Evolutionary conservation across 1,140 invertebrate genomes (phyloP), one percentile per base, ranked within the genome.

Genomic region (Cydia strobilella): DNA sequence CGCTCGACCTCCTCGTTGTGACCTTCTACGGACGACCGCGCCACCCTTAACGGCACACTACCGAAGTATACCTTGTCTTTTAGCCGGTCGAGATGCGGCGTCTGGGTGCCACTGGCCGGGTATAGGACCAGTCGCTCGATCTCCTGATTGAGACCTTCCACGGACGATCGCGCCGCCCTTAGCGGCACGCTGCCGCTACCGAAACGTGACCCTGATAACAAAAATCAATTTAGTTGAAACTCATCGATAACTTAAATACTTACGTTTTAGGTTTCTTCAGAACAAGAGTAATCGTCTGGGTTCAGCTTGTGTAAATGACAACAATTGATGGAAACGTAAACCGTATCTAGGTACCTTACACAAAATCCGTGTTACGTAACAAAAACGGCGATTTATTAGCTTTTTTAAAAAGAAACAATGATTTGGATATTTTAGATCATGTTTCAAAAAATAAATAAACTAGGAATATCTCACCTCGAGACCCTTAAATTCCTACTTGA

Each of bases 101-200:
- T 93, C 75, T 91, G 91, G 2, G 90, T 91, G 73, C 91, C 91
- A 76, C 90, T 90, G 7, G 90, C 90, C 12, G 92, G 93, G 76
- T 86, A 90, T 13, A 96, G 90, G 54, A 96, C 96, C 65, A 96
- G 93, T 84, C 94, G 94, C 90, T 97, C 96, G 75, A 97, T 97
- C 91, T 97, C 96, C 86, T 97, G 96, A 91, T 97, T 97, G 2
- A 97, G 93, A 48, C 96, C 96, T 92, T 97, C 97, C 23, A 97
- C 96, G 69, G 97, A 97, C 79, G 95, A 97, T 74, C 96, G 94
- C 92, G 97, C 96, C 74, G 96, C 95, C 82, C 95, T 93, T 81
- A 95, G 90, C 75, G 95, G 94, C 81, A 94, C 95, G 76, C 88
- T 82, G 39, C 90, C 86, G 39, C 83, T 88, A 25, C 90, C 88